phyloP scores from a whole-genome alignment of 1,140 invertebrate genomes.

The Drosophila sturtevanti region DNA sequence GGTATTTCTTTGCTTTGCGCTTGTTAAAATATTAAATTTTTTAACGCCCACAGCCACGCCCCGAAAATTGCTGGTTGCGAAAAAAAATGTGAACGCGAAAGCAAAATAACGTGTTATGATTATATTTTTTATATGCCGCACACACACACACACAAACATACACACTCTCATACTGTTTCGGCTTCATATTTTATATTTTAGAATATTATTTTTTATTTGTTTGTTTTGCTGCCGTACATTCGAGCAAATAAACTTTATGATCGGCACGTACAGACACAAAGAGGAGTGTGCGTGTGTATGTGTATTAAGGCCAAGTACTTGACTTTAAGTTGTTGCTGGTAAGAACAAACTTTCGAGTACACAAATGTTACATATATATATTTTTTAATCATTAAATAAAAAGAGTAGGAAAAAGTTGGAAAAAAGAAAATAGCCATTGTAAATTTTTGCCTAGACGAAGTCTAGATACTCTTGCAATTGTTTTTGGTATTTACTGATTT shows the following conservation, averaged over 20 bases:
- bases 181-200: constrained; percentile 66
- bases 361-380: neutral
- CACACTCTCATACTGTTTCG: constrained; percentile 17
- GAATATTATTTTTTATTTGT: constrained; percentile 79
- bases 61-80: constrained; percentile 36
- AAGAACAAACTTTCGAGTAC: neutral
- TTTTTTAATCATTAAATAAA: neutral
- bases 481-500: neutral
- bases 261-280: constrained; percentile 61
- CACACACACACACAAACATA: constrained; percentile 24
- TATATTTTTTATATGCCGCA: constrained; percentile 67
- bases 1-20: constrained; percentile 67
- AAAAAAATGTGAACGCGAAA: constrained; percentile 16
- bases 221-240: constrained; percentile 52
- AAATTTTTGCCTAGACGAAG: neutral
- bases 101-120: constrained; percentile 66
- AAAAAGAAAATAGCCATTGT: too few relatives aligned
- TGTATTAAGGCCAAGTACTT: constrained; percentile 22
- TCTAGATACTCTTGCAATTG: constrained; percentile 15
- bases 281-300: constrained; percentile 10
- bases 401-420: neutral
- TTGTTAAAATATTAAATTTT: constrained; percentile 73
- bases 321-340: constrained; percentile 23
- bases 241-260: constrained; percentile 75
- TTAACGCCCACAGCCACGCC: constrained; percentile 13